These are phyloP conservation scores for Tetheella fluctuosa DNA, from an alignment of 2,888 invertebrate genomes.

Conservation along the genomic window DNA sequence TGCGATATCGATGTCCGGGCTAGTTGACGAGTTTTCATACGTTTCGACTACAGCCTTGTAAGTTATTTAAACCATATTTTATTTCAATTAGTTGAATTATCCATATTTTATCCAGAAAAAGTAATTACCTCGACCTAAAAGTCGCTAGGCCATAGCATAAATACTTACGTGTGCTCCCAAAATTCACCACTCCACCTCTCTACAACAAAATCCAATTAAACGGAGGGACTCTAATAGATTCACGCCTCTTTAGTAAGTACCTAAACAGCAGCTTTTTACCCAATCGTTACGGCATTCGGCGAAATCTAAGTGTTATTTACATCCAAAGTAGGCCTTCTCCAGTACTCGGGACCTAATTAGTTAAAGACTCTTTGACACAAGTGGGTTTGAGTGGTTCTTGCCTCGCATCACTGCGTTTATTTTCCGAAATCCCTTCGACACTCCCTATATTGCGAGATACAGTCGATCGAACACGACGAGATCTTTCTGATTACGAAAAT, in stretches of 20 bases:
- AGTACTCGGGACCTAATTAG: conserved; percentile 1
- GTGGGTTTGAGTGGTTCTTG: conserved; percentile 4
- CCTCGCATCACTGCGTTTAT: conserved; percentile 11
- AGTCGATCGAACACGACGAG: conserved; percentile 23
- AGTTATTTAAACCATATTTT: no score
- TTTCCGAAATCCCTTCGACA: conserved; percentile 15
- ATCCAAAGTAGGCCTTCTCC: not conserved
- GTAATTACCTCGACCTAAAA: no score
- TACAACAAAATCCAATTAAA: conserved; percentile 3
- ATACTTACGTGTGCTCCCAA: not conserved
- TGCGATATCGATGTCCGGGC: no score
- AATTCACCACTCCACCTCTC: not conserved
- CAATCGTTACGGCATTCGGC: not conserved
- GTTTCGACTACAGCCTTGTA: no score
- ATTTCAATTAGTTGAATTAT: no score
- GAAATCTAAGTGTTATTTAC: conserved; percentile 6
- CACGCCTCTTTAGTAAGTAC: not conserved
- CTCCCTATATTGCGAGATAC: conserved; percentile 22
- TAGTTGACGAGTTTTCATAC: no score
- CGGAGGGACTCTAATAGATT: not conserved
- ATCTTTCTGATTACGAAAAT: not conserved
- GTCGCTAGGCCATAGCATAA: no score
- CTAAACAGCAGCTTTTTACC: not conserved
- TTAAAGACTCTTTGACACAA: not conserved
- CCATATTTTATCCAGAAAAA: no score